Evolutionary conservation across 2,113 vertebrate species (phyloP).

Genomic region (Syrrhaptes paradoxus): DNA sequence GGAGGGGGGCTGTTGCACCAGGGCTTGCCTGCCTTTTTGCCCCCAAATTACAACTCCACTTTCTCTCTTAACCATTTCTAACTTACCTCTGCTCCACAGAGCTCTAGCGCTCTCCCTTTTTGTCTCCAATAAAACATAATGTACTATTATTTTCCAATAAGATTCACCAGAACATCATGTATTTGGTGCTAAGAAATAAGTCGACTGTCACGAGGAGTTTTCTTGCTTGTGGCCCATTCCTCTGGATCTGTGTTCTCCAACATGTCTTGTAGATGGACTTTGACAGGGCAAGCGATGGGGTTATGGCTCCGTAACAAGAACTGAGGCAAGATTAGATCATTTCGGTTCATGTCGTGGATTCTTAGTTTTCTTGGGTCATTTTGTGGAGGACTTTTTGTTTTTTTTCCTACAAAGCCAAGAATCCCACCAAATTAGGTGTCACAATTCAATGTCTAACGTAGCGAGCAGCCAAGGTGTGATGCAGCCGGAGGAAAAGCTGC

Average conservation of each 20-base stretch:
- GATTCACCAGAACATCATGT: not conserved
- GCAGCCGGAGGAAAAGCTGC: not conserved
- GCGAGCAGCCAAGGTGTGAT: not conserved
- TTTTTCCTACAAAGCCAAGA: not conserved
- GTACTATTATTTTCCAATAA: not conserved
- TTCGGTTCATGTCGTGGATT: not conserved
- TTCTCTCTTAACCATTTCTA: not conserved
- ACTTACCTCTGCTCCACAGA: not conserved
- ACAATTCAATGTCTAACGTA: not conserved
- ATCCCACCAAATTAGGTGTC: not conserved
- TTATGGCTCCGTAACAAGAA: conserved; percentile 21
- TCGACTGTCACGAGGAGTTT: not conserved
- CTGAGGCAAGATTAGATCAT: not conserved
- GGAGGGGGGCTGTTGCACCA: conserved; percentile 10
- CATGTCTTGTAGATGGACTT: not conserved
- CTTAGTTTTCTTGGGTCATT: not conserved
- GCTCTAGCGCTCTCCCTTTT: not conserved
- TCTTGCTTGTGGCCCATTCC: not conserved
- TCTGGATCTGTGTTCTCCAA: not conserved
- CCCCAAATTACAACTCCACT: not conserved
- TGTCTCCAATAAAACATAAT: not conserved
- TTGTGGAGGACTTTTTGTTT: not conserved
- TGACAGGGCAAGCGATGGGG: not conserved
- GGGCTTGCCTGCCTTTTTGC: not conserved
- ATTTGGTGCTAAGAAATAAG: not conserved